phyloP scores from a whole-genome alignment of 2,888 invertebrate species.

The Eupithecia dodoneata region DNA sequence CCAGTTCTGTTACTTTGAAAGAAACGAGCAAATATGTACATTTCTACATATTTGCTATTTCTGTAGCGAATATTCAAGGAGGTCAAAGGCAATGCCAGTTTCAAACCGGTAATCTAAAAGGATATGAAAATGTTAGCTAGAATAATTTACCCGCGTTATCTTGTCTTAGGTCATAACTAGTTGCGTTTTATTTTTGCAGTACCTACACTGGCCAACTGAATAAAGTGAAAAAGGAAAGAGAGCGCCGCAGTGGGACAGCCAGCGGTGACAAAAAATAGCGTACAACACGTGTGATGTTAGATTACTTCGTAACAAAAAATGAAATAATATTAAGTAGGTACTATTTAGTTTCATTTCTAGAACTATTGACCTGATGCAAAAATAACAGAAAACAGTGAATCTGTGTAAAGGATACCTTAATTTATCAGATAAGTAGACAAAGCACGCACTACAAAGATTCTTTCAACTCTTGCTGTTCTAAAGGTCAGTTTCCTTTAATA shows the following conservation, averaged over 20 bases:
- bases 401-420: not conserved
- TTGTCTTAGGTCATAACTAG: not conserved
- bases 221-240: slow-evolving; percentile 3
- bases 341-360: not conserved
- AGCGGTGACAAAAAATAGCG: not conserved
- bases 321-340: not conserved
- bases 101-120: slow-evolving; percentile 31
- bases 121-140: slow-evolving; percentile 30
- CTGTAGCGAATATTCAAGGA: slow-evolving; percentile 32
- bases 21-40: not conserved
- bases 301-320: not conserved
- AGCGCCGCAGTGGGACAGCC: not conserved
- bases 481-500: slow-evolving; percentile 13
- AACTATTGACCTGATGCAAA: not conserved
- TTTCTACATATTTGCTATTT: slow-evolving; percentile 12
- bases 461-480: slow-evolving; percentile 14
- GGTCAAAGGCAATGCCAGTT: slow-evolving; percentile 38
- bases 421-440: slow-evolving; percentile 8
- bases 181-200: not conserved
- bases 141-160: slow-evolving; percentile 25
- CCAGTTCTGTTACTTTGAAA: not conserved
- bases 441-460: slow-evolving; percentile 13
- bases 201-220: not conserved
- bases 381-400: not conserved
- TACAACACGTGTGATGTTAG: not conserved